A percentile compares a stretch with the other conserved stretches of the same genome.
phyloP scores from a whole-genome alignment of 2,797 vertebrate genomes.

The Mareca strepera region DNA sequence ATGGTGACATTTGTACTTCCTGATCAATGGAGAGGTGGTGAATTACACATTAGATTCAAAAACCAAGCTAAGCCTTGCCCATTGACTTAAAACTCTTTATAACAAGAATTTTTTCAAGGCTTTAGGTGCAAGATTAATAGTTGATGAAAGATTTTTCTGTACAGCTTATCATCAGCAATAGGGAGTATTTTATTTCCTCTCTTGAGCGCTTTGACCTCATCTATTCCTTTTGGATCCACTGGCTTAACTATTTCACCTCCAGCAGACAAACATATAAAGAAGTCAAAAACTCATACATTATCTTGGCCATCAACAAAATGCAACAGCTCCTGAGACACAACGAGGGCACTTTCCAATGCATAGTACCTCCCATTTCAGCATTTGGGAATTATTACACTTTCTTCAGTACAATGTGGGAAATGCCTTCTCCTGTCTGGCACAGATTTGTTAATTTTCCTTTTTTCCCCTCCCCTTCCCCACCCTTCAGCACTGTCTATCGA shows the following conservation, averaged over 20 bases:
- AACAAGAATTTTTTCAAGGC: not conserved
- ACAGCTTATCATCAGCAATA: slow-evolving; percentile 7
- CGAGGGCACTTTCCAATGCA: rapidly evolving
- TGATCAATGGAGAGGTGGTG: not conserved
- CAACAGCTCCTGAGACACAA: not conserved
- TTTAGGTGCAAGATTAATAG: slow-evolving; percentile 22
- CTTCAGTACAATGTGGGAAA: not conserved
- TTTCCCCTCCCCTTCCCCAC: not conserved
- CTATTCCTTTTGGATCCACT: not conserved
- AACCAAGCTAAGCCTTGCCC: not conserved
- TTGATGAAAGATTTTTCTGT: slow-evolving; percentile 2
- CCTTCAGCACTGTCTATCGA: not conserved
- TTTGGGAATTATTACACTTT: not conserved
- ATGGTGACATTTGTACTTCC: not conserved
- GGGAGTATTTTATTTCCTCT: not conserved
- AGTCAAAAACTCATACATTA: not conserved
- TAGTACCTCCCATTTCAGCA: not conserved
- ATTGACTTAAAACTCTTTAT: not conserved
- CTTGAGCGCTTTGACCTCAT: not conserved
- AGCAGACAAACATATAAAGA: not conserved
- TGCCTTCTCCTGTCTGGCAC: not conserved
- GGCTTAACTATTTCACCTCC: slow-evolving; percentile 11
- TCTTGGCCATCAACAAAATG: not conserved
- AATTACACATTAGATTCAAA: not conserved
- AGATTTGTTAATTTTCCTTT: not conserved